phyloP scores from a whole-genome alignment of 2,797 vertebrate genomes.

The Smutsia temminckii region DNA sequence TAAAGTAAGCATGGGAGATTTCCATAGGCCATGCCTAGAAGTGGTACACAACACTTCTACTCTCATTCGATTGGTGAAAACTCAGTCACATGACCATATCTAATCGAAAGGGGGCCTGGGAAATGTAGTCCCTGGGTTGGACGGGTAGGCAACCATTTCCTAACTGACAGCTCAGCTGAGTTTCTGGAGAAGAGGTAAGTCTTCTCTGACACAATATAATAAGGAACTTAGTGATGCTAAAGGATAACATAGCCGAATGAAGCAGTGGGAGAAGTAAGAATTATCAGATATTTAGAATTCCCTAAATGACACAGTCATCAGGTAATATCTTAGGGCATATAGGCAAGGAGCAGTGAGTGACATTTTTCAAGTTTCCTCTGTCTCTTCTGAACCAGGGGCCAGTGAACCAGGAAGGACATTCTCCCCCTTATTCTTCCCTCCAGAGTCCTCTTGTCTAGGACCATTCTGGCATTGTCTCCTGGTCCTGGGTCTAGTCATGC shows the following conservation, averaged over 20 bases:
- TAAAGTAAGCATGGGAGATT: neutral
- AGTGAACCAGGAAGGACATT: neutral
- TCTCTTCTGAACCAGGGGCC: neutral
- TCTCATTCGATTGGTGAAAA: neutral
- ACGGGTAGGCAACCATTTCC: neutral
- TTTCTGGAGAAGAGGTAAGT: neutral
- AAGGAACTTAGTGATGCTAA: neutral
- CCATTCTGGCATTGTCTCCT: neutral
- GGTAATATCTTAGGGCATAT: neutral
- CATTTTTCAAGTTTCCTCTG: neutral
- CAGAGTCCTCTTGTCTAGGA: neutral
- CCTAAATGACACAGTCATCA: neutral
- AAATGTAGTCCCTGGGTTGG: neutral
- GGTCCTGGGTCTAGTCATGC: neutral
- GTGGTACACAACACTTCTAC: neutral
- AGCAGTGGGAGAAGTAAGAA: neutral
- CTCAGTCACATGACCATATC: neutral
- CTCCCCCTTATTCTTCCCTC: neutral
- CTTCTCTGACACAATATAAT: neutral
- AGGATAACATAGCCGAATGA: neutral
- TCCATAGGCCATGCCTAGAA: neutral
- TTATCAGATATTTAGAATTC: neutral
- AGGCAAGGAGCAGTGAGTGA: neutral
- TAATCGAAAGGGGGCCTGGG: neutral
- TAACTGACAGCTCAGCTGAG: neutral